These are phyloP conservation scores for Plutella xylostella DNA, from an alignment of 2,888 invertebrate genomes.

Conservation along the genomic window DNA sequence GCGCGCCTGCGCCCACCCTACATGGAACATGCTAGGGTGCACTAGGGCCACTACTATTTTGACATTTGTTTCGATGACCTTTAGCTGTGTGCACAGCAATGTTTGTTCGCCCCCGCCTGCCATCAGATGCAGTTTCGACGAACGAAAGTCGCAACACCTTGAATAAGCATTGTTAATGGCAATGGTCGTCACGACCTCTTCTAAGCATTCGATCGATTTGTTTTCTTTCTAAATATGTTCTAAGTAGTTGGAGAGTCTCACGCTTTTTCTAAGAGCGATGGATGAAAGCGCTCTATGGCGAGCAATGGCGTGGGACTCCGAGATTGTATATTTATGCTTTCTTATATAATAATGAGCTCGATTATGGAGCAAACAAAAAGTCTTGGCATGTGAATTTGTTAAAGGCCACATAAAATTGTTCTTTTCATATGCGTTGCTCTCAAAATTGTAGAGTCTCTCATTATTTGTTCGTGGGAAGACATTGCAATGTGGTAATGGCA, in stretches of 20 bases:
- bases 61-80: slow-evolving; percentile 37
- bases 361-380: not conserved
- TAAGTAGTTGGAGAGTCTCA: not conserved
- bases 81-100: not conserved
- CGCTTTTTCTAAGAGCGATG: slow-evolving; percentile 2
- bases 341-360: not conserved
- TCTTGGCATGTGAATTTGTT: not conserved
- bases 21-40: not conserved
- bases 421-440: too few species aligned
- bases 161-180: not conserved
- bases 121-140: not conserved
- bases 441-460: too few species aligned
- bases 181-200: not conserved
- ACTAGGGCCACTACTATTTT: slow-evolving; percentile 40
- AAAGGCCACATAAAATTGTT: not conserved
- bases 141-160: not conserved
- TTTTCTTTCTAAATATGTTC: not conserved
- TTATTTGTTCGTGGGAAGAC: too few species aligned
- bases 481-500: too few species aligned
- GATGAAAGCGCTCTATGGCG: slow-evolving; percentile 1
- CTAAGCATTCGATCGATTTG: not conserved
- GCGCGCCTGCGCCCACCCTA: slow-evolving; percentile 52
- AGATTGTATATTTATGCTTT: not conserved
- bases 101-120: not conserved
- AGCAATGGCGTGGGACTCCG: not conserved